Evolutionary conservation across 2,113 vertebrate species (phyloP).

Genomic region (Oreotrochilus melanogaster): DNA sequence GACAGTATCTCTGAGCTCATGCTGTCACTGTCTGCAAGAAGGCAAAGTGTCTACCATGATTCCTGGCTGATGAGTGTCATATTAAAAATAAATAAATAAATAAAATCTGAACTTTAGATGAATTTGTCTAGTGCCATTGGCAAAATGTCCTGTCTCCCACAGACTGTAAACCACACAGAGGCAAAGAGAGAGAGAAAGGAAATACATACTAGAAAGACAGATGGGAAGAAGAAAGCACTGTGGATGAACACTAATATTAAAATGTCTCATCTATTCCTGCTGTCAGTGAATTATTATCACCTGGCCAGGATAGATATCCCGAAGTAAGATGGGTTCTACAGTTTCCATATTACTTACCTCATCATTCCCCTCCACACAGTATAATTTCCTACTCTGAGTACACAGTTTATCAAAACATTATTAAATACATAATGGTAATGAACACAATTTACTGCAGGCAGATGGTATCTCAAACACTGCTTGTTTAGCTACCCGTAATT

Average conservation of each 20-base stretch:
- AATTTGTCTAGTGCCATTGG: conserved; percentile 35
- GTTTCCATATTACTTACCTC: not conserved
- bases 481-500: not conserved
- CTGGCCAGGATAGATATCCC: not conserved
- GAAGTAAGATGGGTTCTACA: not conserved
- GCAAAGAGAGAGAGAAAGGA: not conserved
- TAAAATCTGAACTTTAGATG: conserved; percentile 29
- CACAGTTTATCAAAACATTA: not conserved
- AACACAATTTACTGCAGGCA: not conserved
- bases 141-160: conserved; percentile 44
- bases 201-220: conserved; percentile 13
- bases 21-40: not conserved
- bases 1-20: not conserved
- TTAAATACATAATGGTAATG: not conserved
- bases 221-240: conserved; percentile 49
- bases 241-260: conserved; percentile 11
- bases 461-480: not conserved
- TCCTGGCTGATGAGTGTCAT: not conserved
- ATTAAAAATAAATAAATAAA: not conserved
- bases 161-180: not conserved
- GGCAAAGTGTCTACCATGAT: not conserved
- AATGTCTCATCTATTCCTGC: conserved; percentile 5
- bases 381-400: not conserved
- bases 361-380: not conserved
- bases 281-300: not conserved